A percentile compares a stretch with the other conserved stretches of the same genome.
Evolutionary conservation across 2,113 vertebrate genomes (phyloP).

Genomic region (Notothenia coriiceps): DNA sequence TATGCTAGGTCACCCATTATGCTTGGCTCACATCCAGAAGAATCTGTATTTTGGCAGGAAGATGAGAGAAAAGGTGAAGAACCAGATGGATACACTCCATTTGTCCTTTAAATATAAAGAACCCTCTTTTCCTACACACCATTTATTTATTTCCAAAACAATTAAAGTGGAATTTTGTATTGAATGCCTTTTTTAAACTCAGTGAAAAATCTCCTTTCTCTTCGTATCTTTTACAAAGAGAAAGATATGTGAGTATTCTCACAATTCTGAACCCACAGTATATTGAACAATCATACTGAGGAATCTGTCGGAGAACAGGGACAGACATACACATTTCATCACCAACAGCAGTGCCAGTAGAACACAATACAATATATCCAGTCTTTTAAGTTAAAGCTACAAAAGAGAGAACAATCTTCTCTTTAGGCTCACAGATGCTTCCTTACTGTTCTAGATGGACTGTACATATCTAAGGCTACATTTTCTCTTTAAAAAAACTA

Average conservation of each 20-base stretch:
- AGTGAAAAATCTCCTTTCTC: background rate
- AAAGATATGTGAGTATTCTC: background rate
- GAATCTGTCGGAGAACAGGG: conserved; percentile 34
- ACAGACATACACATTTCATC: conserved; percentile 41
- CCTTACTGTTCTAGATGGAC: background rate
- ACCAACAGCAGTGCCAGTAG: conserved; percentile 5
- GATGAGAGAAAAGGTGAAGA: conserved; percentile 65
- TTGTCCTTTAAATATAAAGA: conserved; percentile 58
- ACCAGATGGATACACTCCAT: conserved; percentile 61
- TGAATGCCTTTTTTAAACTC: background rate
- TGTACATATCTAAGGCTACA: background rate
- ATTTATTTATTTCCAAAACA: background rate
- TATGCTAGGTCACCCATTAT: conserved; percentile 36
- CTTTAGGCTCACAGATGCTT: background rate
- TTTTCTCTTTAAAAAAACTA: background rate
- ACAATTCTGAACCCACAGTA: background rate
- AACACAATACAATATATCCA: conserved; percentile 12
- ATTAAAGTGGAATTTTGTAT: background rate
- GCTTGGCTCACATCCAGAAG: conserved; percentile 49
- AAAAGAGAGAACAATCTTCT: background rate
- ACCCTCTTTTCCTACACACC: background rate
- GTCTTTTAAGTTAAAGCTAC: background rate
- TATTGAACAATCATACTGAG: conserved; percentile 23
- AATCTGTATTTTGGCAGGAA: conserved; percentile 54
- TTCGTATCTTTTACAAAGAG: background rate